Conservation (phyloP, 1,140 invertebrate species). For the Zaprionus kolodkinae region DNA sequence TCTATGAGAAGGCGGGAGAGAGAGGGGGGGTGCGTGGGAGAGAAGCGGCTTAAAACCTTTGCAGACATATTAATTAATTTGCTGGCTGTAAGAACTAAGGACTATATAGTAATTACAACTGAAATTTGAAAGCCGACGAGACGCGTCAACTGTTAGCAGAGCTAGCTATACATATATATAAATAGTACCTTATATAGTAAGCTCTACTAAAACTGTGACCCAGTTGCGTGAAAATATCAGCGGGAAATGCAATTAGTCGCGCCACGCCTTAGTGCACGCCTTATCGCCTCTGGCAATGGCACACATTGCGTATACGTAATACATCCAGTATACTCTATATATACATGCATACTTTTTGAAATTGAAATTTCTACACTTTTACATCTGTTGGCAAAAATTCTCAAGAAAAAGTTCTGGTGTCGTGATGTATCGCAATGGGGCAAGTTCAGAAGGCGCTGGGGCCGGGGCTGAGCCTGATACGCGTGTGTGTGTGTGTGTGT, state of each 20-base stretch:
- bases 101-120: slow-evolving; percentile 23
- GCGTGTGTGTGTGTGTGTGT: neutral
- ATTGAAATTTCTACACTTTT: slow-evolving; percentile 30
- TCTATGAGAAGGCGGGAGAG: neutral
- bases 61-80: slow-evolving; percentile 31
- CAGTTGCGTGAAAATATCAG: slow-evolving; percentile 66
- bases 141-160: neutral
- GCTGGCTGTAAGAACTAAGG: neutral
- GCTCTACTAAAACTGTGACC: slow-evolving; percentile 45
- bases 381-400: slow-evolving; percentile 34
- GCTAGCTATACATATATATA: neutral
- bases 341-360: slow-evolving; percentile 9
- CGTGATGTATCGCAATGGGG: slow-evolving; percentile 63
- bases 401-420: slow-evolving; percentile 61
- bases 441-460: slow-evolving; percentile 69
- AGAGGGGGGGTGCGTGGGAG: neutral
- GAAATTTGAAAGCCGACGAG: slow-evolving; percentile 3
- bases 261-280: slow-evolving; percentile 15
- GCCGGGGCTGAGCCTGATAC: slow-evolving; percentile 59
- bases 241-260: slow-evolving; percentile 69
- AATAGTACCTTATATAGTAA: neutral
- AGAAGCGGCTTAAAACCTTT: slow-evolving; percentile 32
- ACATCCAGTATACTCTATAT: slow-evolving; percentile 14
- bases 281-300: slow-evolving; percentile 28
- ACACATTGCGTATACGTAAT: slow-evolving; percentile 1